These are phyloP conservation scores for Oreochromis niloticus DNA, from an alignment of 2,113 vertebrate genomes.

Conservation along the genomic window DNA sequence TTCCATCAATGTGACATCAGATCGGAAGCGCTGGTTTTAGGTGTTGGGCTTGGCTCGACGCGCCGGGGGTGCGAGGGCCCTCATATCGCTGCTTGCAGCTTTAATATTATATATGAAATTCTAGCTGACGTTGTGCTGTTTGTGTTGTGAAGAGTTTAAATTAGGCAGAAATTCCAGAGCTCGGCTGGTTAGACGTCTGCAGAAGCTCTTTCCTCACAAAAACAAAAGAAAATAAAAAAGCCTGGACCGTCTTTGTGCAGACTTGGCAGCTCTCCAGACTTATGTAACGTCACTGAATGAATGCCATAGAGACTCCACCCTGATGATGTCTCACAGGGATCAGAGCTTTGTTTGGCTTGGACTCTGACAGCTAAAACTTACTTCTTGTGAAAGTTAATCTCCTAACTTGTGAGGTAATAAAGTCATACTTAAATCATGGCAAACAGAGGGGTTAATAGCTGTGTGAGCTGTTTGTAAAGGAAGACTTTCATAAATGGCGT, in stretches of 20 bases:
- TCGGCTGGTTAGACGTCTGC: background rate
- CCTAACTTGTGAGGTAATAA: background rate
- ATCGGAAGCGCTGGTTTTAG: too few species aligned
- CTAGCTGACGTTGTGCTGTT: background rate
- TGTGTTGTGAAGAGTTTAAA: background rate
- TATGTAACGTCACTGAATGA: background rate
- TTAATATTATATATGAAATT: background rate
- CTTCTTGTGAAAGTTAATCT: background rate
- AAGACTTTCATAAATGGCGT: background rate
- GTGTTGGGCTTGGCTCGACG: too few species aligned
- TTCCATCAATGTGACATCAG: too few species aligned
- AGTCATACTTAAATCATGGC: background rate
- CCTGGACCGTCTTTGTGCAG: background rate
- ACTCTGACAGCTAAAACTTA: background rate
- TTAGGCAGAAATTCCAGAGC: background rate
- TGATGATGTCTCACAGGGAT: background rate
- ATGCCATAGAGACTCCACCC: background rate
- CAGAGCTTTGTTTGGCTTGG: background rate
- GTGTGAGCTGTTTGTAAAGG: background rate
- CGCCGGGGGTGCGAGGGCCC: too few species aligned
- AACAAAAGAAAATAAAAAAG: background rate
- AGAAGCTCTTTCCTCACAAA: background rate
- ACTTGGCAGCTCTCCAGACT: background rate
- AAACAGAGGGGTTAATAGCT: background rate
- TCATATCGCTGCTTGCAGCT: too few species aligned